phyloP scores from a whole-genome alignment of 2,797 vertebrate genomes.

The Gymnocypris eckloni region DNA sequence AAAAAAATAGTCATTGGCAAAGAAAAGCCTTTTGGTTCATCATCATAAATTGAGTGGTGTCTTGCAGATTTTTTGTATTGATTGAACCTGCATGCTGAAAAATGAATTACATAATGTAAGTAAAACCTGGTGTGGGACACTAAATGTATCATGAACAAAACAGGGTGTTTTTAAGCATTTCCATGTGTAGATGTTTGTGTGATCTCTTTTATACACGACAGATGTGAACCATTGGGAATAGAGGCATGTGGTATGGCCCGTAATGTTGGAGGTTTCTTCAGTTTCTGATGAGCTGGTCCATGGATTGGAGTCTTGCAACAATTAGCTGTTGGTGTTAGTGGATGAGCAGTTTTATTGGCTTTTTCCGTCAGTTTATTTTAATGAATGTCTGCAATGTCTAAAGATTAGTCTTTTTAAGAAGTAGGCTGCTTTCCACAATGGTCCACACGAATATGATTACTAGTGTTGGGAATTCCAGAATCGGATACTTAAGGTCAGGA shows the following conservation, averaged over 20 bases:
- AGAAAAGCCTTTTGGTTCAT: slow-evolving; percentile 61
- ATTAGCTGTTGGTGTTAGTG: slow-evolving; percentile 25
- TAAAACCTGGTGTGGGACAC: slow-evolving; percentile 53
- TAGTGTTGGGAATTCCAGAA: too few species aligned
- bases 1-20: slow-evolving; percentile 64
- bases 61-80: background rate
- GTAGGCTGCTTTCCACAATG: background rate
- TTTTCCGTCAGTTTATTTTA: background rate
- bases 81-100: slow-evolving; percentile 36
- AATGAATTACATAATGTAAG: slow-evolving; percentile 65
- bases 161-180: slow-evolving; percentile 61
- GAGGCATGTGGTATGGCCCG: slow-evolving; percentile 28
- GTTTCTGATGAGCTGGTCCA: background rate
- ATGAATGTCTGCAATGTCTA: slow-evolving; percentile 27
- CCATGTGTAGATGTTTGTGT: slow-evolving; percentile 62
- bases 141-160: slow-evolving; percentile 50
- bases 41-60: slow-evolving; percentile 42
- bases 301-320: slow-evolving; percentile 5
- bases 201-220: slow-evolving; percentile 40
- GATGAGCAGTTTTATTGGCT: slow-evolving; percentile 44
- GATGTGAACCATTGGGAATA: slow-evolving; percentile 42
- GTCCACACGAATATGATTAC: slow-evolving; percentile 12
- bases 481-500: too few species aligned
- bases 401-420: slow-evolving; percentile 20
- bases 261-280: slow-evolving; percentile 25